These are phyloP conservation scores for Apis mellifera DNA, from an alignment of 1,140 invertebrate species.

Conservation along the genomic window Amel_HAv3.1 CM009939.2:3371001-3371500, in stretches of 20 bases:
- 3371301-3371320: neutral
- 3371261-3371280: neutral
- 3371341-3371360: neutral
- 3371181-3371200: neutral
- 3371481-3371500: too few species aligned
- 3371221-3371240: neutral
- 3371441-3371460: too few species aligned
- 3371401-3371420: neutral
- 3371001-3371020: conserved; percentile 50
- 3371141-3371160: neutral
- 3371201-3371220: neutral
- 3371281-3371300: too few species aligned
- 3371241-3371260: neutral
- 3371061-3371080: conserved; percentile 19
- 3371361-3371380: neutral
- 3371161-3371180: neutral
- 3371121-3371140: conserved; percentile 7
- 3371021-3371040: neutral
- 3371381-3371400: neutral
- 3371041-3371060: conserved; percentile 46
- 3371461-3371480: too few species aligned
- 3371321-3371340: neutral
- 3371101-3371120: neutral
- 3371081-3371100: neutral
- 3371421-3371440: too few species aligned